phyloP scores from a whole-genome alignment of 1,140 invertebrate species.

The Liolophura sinensis region DNA sequence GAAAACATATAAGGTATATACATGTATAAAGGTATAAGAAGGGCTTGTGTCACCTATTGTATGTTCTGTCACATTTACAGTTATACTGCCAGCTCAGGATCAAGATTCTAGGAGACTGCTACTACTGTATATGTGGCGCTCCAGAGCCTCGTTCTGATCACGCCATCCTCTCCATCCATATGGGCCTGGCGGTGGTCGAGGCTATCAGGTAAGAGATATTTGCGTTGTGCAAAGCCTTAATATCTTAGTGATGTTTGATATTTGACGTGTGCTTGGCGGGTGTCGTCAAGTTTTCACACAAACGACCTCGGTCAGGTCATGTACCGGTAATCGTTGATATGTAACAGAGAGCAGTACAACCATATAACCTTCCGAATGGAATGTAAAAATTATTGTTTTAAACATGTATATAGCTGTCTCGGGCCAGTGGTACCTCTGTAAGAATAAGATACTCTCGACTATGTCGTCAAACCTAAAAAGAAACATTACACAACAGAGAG shows the following conservation, averaged over 20 bases:
- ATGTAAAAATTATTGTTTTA: too few relatives aligned
- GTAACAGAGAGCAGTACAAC: too few relatives aligned
- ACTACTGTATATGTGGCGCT: constrained; percentile 90
- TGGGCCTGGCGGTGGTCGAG: constrained; percentile 95
- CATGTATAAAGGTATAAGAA: too few relatives aligned
- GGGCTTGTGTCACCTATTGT: too few relatives aligned
- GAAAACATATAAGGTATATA: too few relatives aligned
- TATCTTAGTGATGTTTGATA: not conserved
- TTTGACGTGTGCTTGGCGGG: too few relatives aligned
- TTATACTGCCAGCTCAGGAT: constrained; percentile 93
- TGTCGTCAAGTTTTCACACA: too few relatives aligned
- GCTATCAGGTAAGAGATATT: constrained; percentile 80
- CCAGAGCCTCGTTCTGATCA: constrained; percentile 87
- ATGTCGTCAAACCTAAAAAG: too few relatives aligned
- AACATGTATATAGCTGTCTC: not conserved
- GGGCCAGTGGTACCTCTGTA: not conserved
- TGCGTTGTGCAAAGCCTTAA: not conserved
- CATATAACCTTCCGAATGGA: too few relatives aligned
- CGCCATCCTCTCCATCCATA: constrained; percentile 90
- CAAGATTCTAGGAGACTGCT: constrained; percentile 94
- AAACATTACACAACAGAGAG: too few relatives aligned
- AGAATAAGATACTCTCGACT: not conserved
- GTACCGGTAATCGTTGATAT: too few relatives aligned
- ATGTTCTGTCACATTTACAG: constrained; percentile 57
- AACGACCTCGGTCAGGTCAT: too few relatives aligned